These are phyloP conservation scores for Smittia sp. DNA, from an alignment of 2,888 invertebrate species.

Conservation along the genomic window DNA sequence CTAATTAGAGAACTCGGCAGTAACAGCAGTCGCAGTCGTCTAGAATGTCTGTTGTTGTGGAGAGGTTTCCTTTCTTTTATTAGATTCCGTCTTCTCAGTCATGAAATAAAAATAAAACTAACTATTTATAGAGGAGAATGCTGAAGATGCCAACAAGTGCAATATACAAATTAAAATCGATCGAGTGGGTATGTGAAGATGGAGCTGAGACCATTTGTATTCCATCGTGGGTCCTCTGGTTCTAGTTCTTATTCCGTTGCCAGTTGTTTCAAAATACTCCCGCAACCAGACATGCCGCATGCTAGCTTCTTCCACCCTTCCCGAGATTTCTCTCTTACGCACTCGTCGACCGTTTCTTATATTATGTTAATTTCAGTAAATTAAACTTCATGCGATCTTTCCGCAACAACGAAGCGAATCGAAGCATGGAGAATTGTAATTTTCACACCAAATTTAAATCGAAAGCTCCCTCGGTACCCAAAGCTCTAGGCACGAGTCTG, in stretches of 20 bases:
- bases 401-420: not conserved
- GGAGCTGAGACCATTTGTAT: not conserved
- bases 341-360: not conserved
- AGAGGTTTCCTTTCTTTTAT: not conserved
- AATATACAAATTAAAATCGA: conserved; percentile 35
- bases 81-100: conserved; percentile 4
- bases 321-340: not conserved
- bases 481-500: too few relatives aligned
- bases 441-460: too few relatives aligned
- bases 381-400: not conserved
- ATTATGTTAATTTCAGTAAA: not conserved
- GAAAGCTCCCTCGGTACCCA: too few relatives aligned
- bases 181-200: conserved; percentile 28
- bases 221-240: not conserved
- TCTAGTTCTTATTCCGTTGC: too few relatives aligned
- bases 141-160: conserved; percentile 36
- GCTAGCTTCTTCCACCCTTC: not conserved
- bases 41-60: too few relatives aligned
- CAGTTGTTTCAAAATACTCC: too few relatives aligned
- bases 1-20: too few relatives aligned
- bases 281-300: too few relatives aligned
- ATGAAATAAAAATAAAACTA: conserved; percentile 8
- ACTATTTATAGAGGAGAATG: conserved; percentile 32
- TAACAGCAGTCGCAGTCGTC: too few relatives aligned
- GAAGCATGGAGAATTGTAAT: not conserved